phyloP scores from a whole-genome alignment of 2,888 invertebrate genomes.

The Argynnis bischoffii region DNA sequence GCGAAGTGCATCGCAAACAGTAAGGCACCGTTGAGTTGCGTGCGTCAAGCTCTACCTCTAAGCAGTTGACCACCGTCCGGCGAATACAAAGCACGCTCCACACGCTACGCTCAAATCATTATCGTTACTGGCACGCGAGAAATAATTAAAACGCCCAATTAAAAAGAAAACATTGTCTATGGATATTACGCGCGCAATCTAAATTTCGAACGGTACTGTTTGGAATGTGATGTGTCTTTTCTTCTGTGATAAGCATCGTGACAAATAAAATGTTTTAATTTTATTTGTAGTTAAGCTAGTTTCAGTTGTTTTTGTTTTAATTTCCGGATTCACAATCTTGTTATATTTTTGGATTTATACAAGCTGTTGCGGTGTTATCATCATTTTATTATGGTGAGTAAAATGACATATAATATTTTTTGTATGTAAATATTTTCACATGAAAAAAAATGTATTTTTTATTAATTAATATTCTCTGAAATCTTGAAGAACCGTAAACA shows the following conservation, averaged over 20 bases:
- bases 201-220: constrained; percentile 46
- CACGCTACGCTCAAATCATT: constrained; percentile 41
- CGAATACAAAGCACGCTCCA: constrained; percentile 61
- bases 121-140: constrained; percentile 52
- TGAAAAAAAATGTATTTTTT: neutral
- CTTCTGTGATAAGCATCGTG: constrained; percentile 45
- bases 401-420: neutral
- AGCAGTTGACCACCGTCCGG: constrained; percentile 78
- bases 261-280: constrained; percentile 31
- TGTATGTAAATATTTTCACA: neutral
- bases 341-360: constrained; percentile 29
- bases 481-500: no score
- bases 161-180: constrained; percentile 49
- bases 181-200: constrained; percentile 47
- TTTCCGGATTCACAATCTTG: constrained; percentile 38
- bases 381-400: constrained; percentile 47
- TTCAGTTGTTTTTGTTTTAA: constrained; percentile 39
- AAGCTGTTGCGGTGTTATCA: neutral
- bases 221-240: constrained; percentile 49
- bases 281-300: constrained; percentile 34
- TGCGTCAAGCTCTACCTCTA: constrained; percentile 20
- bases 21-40: constrained; percentile 38
- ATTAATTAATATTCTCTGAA: no score
- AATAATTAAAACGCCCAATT: constrained; percentile 48
- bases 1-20: constrained; percentile 30